These are phyloP conservation scores for Amazona vittata DNA, from an alignment of 2,113 vertebrate species.

Conservation along the genomic window DNA sequence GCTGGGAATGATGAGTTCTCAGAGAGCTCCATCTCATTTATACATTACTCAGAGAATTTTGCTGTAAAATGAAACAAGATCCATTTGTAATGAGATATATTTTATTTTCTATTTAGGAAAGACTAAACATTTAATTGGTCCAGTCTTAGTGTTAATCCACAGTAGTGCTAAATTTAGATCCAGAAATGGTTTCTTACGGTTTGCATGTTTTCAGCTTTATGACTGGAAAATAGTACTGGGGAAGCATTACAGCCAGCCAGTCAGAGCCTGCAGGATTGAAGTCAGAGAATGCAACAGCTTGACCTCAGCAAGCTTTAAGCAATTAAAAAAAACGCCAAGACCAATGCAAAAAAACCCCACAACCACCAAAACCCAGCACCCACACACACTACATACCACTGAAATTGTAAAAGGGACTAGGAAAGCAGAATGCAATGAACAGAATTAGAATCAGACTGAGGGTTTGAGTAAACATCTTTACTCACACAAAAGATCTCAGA, in stretches of 20 bases:
- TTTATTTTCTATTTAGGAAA: slow-evolving; percentile 6
- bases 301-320: neutral
- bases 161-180: neutral
- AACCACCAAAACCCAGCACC: neutral
- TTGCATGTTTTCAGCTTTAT: neutral
- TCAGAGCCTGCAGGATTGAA: neutral
- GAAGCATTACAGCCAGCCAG: neutral
- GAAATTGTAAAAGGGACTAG: neutral
- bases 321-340: neutral
- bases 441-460: neutral
- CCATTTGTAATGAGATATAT: neutral
- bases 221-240: neutral
- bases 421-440: neutral
- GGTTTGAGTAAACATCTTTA: neutral
- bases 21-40: neutral
- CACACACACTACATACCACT: neutral
- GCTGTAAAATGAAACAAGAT: neutral
- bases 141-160: neutral
- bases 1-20: neutral
- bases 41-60: neutral
- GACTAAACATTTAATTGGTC: neutral
- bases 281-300: neutral
- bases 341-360: accelerated
- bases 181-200: neutral
- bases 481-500: neutral